Evolutionary conservation across 2,113 vertebrate species (phyloP), one percentile per base, ranked within the genome.

Genomic region (Gadus macrocephalus): DNA sequence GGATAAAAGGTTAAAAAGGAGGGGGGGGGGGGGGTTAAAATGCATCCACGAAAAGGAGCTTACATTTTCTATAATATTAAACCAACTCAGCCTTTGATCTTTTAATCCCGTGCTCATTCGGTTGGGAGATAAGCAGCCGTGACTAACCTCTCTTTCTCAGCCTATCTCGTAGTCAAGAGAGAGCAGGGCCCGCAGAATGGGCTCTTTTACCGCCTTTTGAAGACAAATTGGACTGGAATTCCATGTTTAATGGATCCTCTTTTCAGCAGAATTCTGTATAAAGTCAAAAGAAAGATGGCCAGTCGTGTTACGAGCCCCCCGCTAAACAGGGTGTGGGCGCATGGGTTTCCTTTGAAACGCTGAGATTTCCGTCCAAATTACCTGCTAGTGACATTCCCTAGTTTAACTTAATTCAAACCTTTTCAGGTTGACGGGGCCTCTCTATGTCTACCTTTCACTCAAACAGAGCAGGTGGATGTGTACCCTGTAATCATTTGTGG

Each of bases 81-180:
- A 93, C 94, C 92, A 92, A 94, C 93, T 93, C 95, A 83, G 87
- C 91, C 95, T 98, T 97, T 97, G 95, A 98, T 98, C 95, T 96
- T 93, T 93, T 96, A 96, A 98, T 98, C 95, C 95, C 78, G 88
- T 89, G 89, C 94, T 95, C 94, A 94, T 94, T 96, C 95, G 93
- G 94, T 95, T 96, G 95, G 92, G 90, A 93, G 94, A 98, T 96
- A 96, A 96, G 95, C 90, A 91, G 92, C 92, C 90, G 81, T 96
- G 95, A 95, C 90, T 91, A 94, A 95, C 93, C 90, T 93, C 93
- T 92, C 93, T 94, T 94, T 94, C 91, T 85, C 81, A 91, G 91
- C 88, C 90, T 90, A 83, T 87, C 92, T 94, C 94, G 95, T 93
- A 92, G 92, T 91, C 90, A 92, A 91, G 84, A 91, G 91, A 93